Percentiles rank a stretch among this genome's conserved stretches.
phyloP scores from a whole-genome alignment of 2,797 vertebrate species.

The Loriculus beryllinus region DNA sequence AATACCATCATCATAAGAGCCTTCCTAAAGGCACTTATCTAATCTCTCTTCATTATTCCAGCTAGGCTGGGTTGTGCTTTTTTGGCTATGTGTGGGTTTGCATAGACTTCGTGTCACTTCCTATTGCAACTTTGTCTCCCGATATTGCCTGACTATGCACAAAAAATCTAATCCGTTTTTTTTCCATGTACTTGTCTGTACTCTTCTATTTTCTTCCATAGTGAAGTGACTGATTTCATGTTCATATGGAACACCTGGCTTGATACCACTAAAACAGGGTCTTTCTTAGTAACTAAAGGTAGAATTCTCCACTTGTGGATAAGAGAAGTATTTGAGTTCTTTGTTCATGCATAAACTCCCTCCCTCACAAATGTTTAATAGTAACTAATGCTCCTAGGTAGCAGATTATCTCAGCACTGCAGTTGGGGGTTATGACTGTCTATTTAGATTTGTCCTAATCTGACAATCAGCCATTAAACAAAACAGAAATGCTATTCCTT shows the following conservation, averaged over 20 bases:
- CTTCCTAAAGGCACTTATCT: neutral
- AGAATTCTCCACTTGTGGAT: neutral
- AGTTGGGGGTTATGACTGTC: rapidly evolving
- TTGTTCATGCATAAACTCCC: neutral
- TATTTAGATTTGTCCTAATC: neutral
- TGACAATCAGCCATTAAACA: neutral
- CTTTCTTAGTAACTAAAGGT: neutral
- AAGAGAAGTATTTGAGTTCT: neutral
- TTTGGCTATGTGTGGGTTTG: neutral
- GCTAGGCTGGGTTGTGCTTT: neutral
- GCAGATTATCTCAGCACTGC: neutral
- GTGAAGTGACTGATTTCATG: neutral
- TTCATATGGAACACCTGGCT: neutral
- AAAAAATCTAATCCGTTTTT: neutral
- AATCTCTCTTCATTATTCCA: neutral
- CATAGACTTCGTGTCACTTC: neutral
- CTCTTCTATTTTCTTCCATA: neutral
- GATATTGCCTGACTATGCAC: neutral
- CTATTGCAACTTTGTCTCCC: neutral
- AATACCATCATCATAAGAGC: neutral
- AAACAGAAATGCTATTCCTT: neutral
- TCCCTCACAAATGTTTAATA: neutral
- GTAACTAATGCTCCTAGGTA: neutral
- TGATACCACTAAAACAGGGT: neutral
- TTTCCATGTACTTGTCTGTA: neutral